phyloP scores from a whole-genome alignment of 2,113 vertebrate genomes.

The Coregonus clupeaformis region DNA sequence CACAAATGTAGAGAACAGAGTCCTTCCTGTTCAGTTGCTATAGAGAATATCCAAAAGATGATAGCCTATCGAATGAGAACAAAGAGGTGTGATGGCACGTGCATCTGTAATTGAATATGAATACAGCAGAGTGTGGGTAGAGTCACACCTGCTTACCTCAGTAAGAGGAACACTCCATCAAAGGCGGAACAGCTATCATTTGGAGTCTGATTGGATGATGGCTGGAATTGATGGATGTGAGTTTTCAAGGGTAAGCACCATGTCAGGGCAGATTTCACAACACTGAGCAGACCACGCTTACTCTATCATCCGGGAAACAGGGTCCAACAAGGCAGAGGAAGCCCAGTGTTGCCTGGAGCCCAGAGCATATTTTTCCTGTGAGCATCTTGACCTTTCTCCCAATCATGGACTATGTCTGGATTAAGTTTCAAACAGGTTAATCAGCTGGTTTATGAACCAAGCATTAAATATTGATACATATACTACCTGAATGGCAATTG shows the following conservation, averaged over 20 bases:
- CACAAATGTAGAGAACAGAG: too few relatives aligned
- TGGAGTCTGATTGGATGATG: constrained; percentile 10
- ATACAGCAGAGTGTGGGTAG: constrained; percentile 4
- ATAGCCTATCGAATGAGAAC: too few relatives aligned
- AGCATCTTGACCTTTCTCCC: constrained; percentile 37
- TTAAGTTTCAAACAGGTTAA: constrained; percentile 26
- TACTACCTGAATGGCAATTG: too few relatives aligned
- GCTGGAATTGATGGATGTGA: constrained; percentile 26
- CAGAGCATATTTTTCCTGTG: constrained; percentile 22
- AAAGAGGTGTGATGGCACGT: too few relatives aligned
- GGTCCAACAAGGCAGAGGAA: constrained; percentile 16
- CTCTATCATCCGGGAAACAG: constrained; percentile 62
- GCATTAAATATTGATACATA: too few relatives aligned
- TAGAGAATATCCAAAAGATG: too few relatives aligned
- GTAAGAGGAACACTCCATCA: constrained; percentile 25
- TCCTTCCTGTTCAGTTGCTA: too few relatives aligned
- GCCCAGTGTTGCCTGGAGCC: constrained; percentile 20
- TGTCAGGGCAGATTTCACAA: constrained; percentile 60
- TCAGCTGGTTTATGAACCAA: too few relatives aligned
- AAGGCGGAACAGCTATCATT: constrained; percentile 21
- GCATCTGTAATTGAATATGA: too few relatives aligned
- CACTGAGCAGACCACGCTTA: constrained; percentile 54
- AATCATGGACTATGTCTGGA: neutral
- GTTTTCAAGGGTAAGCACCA: constrained; percentile 30
- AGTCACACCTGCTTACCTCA: constrained; percentile 24